Percentiles rank a stretch among this genome's conserved stretches.
Evolutionary conservation across 2,797 vertebrate species (phyloP).

Genomic region (Pyrocephalus nanus): DNA sequence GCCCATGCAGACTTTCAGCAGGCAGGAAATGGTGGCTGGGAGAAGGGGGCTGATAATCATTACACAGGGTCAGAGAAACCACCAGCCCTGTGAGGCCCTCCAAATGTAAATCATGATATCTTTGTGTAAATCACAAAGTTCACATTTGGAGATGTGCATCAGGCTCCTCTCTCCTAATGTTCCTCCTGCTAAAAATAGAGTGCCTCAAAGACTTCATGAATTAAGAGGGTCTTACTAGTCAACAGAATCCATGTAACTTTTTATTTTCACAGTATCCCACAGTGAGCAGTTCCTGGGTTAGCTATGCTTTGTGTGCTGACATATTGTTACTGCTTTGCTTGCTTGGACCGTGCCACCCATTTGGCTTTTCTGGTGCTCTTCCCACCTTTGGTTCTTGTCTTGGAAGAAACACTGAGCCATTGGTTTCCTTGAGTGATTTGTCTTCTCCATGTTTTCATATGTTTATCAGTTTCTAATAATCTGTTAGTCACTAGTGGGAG

Average conservation of each 20-base stretch:
- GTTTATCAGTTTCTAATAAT: neutral
- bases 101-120: neutral
- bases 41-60: neutral
- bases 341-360: neutral
- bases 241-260: neutral
- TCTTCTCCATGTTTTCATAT: neutral
- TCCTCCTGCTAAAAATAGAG: neutral
- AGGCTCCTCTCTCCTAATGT: neutral
- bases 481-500: neutral
- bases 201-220: neutral
- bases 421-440: neutral
- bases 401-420: neutral
- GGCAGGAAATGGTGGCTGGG: neutral
- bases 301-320: neutral
- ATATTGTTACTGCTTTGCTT: neutral
- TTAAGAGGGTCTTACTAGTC: fast-evolving
- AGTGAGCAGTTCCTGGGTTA: neutral
- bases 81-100: neutral
- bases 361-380: neutral
- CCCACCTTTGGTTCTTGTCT: neutral
- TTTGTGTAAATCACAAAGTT: no score
- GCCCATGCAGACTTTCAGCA: neutral
- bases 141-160: neutral
- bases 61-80: neutral
- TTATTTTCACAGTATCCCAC: neutral